Conservation (phyloP, 2,888 invertebrate species). For the Lapara coniferarum region DNA sequence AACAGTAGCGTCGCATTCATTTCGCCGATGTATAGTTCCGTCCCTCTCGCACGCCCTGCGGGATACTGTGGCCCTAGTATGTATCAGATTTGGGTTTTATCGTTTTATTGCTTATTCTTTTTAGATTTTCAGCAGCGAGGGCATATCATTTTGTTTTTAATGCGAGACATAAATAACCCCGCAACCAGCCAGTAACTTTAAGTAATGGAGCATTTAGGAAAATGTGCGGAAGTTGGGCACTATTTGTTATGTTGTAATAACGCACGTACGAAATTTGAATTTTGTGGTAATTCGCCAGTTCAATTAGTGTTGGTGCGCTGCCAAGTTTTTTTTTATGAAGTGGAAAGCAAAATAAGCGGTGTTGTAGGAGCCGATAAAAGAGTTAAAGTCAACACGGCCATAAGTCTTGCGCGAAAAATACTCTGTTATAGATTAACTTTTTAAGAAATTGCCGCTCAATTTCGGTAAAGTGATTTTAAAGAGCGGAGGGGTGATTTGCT, state of each 20-base stretch:
- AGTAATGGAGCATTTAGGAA: constrained; percentile 76
- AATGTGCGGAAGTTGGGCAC: constrained; percentile 70
- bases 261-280: constrained; percentile 38
- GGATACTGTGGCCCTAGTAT: constrained; percentile 79
- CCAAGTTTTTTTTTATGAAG: constrained; percentile 32
- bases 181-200: constrained; percentile 73
- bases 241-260: constrained; percentile 56
- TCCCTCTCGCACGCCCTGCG: constrained; percentile 76
- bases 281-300: constrained; percentile 36
- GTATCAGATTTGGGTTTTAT: constrained; percentile 84
- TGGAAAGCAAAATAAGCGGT: constrained; percentile 9
- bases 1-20: constrained; percentile 83
- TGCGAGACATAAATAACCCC: constrained; percentile 78
- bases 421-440: constrained; percentile 51
- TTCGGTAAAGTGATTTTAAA: constrained; percentile 77
- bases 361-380: constrained; percentile 10
- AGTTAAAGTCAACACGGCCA: neutral
- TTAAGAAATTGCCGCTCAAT: constrained; percentile 67
- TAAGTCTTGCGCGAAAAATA: constrained; percentile 14
- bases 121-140: constrained; percentile 83
- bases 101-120: constrained; percentile 84
- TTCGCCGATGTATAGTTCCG: constrained; percentile 73
- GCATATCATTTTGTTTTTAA: constrained; percentile 84
- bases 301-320: constrained; percentile 46
- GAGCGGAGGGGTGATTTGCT: constrained; percentile 71